These are phyloP conservation scores for Upupa epops DNA, from an alignment of 2,113 vertebrate species.

Conservation along the genomic window DNA sequence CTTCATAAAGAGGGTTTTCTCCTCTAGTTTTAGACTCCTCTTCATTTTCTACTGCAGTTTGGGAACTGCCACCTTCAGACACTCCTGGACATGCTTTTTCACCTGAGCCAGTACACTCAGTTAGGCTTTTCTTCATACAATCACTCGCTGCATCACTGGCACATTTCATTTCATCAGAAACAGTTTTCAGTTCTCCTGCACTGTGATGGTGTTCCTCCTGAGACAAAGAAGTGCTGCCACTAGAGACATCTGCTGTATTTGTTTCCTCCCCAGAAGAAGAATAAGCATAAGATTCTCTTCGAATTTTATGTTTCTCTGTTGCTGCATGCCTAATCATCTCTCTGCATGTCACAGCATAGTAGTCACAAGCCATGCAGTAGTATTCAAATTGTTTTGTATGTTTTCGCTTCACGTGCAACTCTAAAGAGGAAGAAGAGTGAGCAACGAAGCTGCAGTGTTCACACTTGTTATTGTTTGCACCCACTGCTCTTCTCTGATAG, in stretches of 20 bases:
- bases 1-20: slow-evolving; percentile 8
- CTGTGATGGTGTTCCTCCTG: not conserved
- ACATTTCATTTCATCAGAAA: not conserved
- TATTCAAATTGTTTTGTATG: slow-evolving; percentile 93
- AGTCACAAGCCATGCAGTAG: slow-evolving; percentile 93
- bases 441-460: slow-evolving; percentile 85
- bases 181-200: slow-evolving; percentile 16
- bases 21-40: slow-evolving; percentile 10
- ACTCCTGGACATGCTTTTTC: not conserved
- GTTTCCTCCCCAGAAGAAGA: slow-evolving; percentile 20
- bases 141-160: not conserved
- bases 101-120: not conserved
- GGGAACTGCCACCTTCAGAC: not conserved
- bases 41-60: slow-evolving; percentile 20
- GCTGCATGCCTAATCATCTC: slow-evolving; percentile 92
- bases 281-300: slow-evolving; percentile 80
- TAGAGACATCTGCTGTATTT: not conserved
- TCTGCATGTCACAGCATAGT: slow-evolving; percentile 89
- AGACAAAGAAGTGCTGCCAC: not conserved
- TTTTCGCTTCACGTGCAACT: slow-evolving; percentile 89
- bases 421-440: slow-evolving; percentile 86
- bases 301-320: slow-evolving; percentile 92
- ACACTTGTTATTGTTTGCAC: slow-evolving; percentile 76
- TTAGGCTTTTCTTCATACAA: not conserved
- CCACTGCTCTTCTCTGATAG: slow-evolving; percentile 57